phyloP scores from a whole-genome alignment of 2,888 invertebrate genomes.

The Gandaritis pyraliata region DNA sequence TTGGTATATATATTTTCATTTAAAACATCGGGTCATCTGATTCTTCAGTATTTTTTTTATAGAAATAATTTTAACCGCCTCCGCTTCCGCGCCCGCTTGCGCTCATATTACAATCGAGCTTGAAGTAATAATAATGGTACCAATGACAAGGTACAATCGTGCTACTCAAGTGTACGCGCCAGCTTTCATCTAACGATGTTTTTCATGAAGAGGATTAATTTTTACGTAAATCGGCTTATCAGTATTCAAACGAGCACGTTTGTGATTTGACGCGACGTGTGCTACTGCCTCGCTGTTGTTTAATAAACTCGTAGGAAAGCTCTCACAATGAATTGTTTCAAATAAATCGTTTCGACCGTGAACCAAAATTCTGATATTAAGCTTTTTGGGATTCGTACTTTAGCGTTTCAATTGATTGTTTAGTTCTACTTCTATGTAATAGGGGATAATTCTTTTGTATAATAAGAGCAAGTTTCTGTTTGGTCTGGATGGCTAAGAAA shows the following conservation, averaged over 20 bases:
- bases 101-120: too few relatives aligned
- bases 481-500: too few relatives aligned
- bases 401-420: too few relatives aligned
- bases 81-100: too few relatives aligned
- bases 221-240: slow-evolving; percentile 46
- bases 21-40: too few relatives aligned
- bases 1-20: too few relatives aligned
- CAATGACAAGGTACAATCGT: slow-evolving; percentile 2
- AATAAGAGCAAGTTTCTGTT: too few relatives aligned
- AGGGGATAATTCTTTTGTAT: too few relatives aligned
- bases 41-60: too few relatives aligned
- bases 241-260: slow-evolving; percentile 44
- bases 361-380: neutral
- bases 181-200: slow-evolving; percentile 23
- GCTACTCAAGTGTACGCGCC: slow-evolving; percentile 3
- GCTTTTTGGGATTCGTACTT: neutral
- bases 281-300: slow-evolving; percentile 13
- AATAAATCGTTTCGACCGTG: neutral
- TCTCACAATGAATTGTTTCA: slow-evolving; percentile 9
- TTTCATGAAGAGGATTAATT: slow-evolving; percentile 45
- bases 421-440: too few relatives aligned
- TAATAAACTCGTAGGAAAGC: slow-evolving; percentile 16
- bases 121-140: too few relatives aligned
- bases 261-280: slow-evolving; percentile 30
- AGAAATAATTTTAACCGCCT: too few relatives aligned